Evolutionary conservation across 2,888 invertebrate species (phyloP).

Genomic region (Ischnus inquisitorius): DNA sequence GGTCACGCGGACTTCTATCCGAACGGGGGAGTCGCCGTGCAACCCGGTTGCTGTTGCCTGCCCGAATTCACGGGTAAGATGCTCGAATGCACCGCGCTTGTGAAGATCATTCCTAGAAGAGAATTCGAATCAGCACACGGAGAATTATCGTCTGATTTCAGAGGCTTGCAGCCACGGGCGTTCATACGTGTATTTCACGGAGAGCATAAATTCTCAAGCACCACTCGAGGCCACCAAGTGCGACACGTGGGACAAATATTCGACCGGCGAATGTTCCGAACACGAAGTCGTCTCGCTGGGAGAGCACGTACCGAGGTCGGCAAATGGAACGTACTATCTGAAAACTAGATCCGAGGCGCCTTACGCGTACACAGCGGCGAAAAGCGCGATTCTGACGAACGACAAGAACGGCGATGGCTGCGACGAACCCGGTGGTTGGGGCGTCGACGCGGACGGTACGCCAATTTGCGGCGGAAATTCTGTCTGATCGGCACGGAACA

Average conservation of each 20-base stretch:
- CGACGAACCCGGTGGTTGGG: conserved; percentile 66
- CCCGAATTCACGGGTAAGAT: conserved; percentile 81
- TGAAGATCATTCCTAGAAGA: not conserved
- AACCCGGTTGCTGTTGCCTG: conserved; percentile 84
- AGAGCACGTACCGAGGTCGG: conserved; percentile 79
- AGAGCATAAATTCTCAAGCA: conserved; percentile 84
- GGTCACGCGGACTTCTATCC: conserved; percentile 85
- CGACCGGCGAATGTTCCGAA: conserved; percentile 77
- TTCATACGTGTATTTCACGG: conserved; percentile 85
- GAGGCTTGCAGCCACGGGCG: conserved; percentile 86
- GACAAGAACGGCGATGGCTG: conserved; percentile 39
- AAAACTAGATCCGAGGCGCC: conserved; percentile 80
- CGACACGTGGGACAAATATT: conserved; percentile 81
- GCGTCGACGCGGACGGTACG: conserved; percentile 48
- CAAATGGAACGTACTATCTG: conserved; percentile 81
- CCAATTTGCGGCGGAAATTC: conserved; percentile 65
- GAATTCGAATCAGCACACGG: not conserved
- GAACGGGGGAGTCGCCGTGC: conserved; percentile 84
- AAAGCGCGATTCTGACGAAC: conserved; percentile 9
- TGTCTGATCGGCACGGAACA: conserved; percentile 30
- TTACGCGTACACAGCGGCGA: conserved; percentile 74
- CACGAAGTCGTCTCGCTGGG: conserved; percentile 78
- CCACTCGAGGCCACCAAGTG: conserved; percentile 83
- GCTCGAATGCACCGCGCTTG: not conserved
- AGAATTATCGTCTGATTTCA: conserved; percentile 69